These are phyloP conservation scores for Carposina sasakii DNA, from an alignment of 1,140 invertebrate species.

Conservation along the genomic window DNA sequence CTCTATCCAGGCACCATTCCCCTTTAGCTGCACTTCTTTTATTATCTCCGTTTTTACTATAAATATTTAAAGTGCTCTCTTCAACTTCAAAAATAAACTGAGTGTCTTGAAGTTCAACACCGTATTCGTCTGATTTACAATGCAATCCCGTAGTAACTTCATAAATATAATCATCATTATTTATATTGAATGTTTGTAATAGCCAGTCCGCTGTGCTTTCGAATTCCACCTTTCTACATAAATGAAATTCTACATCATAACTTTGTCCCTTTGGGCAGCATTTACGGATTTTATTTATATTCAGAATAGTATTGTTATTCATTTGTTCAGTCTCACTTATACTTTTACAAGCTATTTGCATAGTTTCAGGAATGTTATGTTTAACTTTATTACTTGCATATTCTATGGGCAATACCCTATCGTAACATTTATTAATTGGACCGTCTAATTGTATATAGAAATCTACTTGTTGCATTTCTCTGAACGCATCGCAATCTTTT, in stretches of 20 bases:
- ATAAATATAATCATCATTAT: constrained; percentile 28
- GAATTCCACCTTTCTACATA: constrained; percentile 31
- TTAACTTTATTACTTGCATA: constrained; percentile 37
- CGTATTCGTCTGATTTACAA: constrained; percentile 54
- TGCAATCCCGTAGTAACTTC: constrained; percentile 40
- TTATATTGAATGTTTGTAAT: constrained; percentile 25
- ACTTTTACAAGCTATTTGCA: constrained; percentile 49
- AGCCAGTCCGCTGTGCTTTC: constrained; percentile 28
- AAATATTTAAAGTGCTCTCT: constrained; percentile 33
- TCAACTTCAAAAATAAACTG: too few relatives aligned
- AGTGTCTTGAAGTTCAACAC: too few relatives aligned
- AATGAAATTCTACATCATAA: constrained; percentile 37
- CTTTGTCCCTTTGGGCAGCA: constrained; percentile 47
- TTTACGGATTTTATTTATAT: constrained; percentile 41
- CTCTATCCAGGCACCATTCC: constrained; percentile 60
- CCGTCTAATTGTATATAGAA: constrained; percentile 21
- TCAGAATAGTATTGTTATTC: constrained; percentile 17
- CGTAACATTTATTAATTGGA: constrained; percentile 39
- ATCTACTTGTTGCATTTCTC: too few relatives aligned
- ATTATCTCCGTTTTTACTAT: constrained; percentile 22
- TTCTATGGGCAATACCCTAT: constrained; percentile 44
- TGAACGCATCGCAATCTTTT: constrained; percentile 34
- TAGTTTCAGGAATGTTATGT: constrained; percentile 45
- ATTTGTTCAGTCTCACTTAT: constrained; percentile 22
- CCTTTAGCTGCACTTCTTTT: constrained; percentile 26